A percentile compares a stretch with the other conserved stretches of the same genome.
These are phyloP conservation scores for Timandra comae DNA, from an alignment of 2,888 invertebrate species.

Conservation along the genomic window DNA sequence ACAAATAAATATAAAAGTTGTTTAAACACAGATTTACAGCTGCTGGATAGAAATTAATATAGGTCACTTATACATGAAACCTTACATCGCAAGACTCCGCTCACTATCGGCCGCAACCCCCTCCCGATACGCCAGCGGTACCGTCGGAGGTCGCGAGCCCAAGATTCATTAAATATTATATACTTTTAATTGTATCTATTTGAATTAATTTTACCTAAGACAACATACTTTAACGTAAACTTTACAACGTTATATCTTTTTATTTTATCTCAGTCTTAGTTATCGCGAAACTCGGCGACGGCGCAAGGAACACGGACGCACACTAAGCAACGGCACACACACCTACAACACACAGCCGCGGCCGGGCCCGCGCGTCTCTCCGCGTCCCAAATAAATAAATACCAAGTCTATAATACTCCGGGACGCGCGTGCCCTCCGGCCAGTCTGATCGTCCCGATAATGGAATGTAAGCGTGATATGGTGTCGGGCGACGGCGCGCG, in stretches of 20 bases:
- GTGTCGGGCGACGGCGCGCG: constrained; percentile 33
- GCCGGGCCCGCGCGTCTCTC: constrained; percentile 22
- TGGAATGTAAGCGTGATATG: constrained; percentile 75
- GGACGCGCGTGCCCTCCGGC: constrained; percentile 54
- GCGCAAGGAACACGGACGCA: constrained; percentile 59
- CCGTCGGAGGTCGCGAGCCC: constrained; percentile 59
- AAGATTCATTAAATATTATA: constrained; percentile 71
- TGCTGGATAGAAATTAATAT: constrained; percentile 69
- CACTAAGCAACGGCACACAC: constrained; percentile 31
- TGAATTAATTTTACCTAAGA: constrained; percentile 74
- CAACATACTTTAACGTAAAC: constrained; percentile 70
- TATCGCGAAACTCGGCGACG: constrained; percentile 64
- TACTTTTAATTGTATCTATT: constrained; percentile 70
- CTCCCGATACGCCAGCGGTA: constrained; percentile 59
- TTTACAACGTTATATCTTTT: constrained; percentile 70
- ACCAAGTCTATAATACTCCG: constrained; percentile 70
- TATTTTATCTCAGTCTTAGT: constrained; percentile 75
- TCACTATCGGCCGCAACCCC: constrained; percentile 55
- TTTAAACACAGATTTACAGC: constrained; percentile 72
- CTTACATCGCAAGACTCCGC: constrained; percentile 67
- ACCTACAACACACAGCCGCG: constrained; percentile 20
- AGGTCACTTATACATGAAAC: constrained; percentile 66
- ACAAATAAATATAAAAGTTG: constrained; percentile 75
- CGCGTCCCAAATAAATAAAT: constrained; percentile 69
- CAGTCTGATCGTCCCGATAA: constrained; percentile 63